Evolutionary conservation across 2,797 vertebrate species (phyloP), one percentile per base, ranked within the genome.

Genomic region (Meda fulgida): DNA sequence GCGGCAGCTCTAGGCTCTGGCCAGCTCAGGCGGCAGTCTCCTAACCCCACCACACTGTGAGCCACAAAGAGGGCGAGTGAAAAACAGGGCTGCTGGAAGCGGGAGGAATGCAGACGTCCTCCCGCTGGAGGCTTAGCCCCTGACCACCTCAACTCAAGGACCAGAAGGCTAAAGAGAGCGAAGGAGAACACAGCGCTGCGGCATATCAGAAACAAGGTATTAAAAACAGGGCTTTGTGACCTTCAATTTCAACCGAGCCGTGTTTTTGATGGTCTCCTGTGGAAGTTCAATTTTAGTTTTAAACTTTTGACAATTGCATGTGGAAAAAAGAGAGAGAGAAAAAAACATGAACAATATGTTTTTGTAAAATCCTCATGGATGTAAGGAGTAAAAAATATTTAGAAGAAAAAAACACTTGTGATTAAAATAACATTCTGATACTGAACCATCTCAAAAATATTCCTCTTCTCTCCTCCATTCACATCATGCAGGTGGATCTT

Each of bases 401-500:
- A 48, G 5, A 48, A 48, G 16, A 48, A 48, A 48, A 31, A 18
- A 46, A 46, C 58, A 60, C 11, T 60, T 60, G 11, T 26, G 43
- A 67, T n/a, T 48, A 7, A 51, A 6, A 34, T 3, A 38, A 3
- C 70, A 55, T n/a, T 36, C 46, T 18, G 5, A 58, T 29, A 4
- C 23, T 70, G 18, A 55, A 53, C 43, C 34, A 38, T 23, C 6
- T 46, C 1, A 26, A 72, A 31, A 48, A 48, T 67, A 34, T 67
- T 75, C 21, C 29, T 78, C 78, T 83, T 67, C 70, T 53, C 26
- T 60, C 8, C 51, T 51, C n/a, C 53, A 29, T 43, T 55, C 76
- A 65, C 23, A 77, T 75, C 58, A 70, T 48, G 80, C 58, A 86
- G 96, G 96, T 95, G 89, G 89, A 94, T 96, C 92, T 93, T 98